Evolutionary conservation across 2,113 vertebrate species (phyloP).

Genomic region (Antigone vipio): DNA sequence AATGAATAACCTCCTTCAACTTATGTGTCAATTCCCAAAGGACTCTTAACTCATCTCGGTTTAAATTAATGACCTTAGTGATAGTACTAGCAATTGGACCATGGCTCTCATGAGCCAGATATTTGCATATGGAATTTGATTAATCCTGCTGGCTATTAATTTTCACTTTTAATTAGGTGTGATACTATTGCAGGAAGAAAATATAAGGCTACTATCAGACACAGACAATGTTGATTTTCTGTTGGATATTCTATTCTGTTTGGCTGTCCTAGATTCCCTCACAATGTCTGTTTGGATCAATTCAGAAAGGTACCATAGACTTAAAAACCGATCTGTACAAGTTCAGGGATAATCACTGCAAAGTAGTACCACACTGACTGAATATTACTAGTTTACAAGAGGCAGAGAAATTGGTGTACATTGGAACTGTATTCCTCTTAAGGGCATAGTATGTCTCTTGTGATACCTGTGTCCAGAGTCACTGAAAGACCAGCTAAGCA

Average conservation of each 20-base stretch:
- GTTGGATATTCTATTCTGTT: background rate
- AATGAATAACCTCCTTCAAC: constrained; percentile 36
- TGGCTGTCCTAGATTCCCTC: background rate
- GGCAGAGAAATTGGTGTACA: background rate
- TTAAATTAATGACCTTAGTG: constrained; percentile 70
- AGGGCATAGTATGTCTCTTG: background rate
- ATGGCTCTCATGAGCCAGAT: constrained; percentile 52
- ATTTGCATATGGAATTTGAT: constrained; percentile 65
- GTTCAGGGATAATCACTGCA: background rate
- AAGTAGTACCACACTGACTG: background rate
- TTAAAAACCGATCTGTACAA: background rate
- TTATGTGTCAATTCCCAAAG: constrained; percentile 53
- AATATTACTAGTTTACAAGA: background rate
- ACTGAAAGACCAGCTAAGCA: background rate
- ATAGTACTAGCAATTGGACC: constrained; percentile 60
- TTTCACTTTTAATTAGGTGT: constrained; percentile 64
- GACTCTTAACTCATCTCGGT: constrained; percentile 61
- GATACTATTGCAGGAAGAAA: constrained; percentile 6
- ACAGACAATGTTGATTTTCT: background rate
- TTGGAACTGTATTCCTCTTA: background rate
- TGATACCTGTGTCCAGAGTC: background rate
- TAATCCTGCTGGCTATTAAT: constrained; percentile 65
- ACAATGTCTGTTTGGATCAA: background rate
- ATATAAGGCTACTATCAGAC: background rate
- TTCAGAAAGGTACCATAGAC: background rate